Conservation (phyloP, 2,888 invertebrate species). For the Diarsia rubi region DNA sequence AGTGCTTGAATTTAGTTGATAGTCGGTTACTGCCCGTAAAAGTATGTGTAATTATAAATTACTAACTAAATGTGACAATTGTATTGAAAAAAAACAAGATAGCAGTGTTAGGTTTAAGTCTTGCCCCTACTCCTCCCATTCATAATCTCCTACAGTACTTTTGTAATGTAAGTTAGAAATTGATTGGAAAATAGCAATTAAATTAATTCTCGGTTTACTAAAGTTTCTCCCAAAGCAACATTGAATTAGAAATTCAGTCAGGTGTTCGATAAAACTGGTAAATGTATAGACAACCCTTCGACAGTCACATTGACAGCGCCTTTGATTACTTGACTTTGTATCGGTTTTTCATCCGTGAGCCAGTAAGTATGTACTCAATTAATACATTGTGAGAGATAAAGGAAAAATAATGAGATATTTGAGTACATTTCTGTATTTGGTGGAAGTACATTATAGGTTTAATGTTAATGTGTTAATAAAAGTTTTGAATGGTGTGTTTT, state of each 20-base stretch:
- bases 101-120: background rate
- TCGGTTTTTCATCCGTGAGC: background rate
- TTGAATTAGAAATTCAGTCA: conserved; percentile 29
- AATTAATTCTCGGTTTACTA: background rate
- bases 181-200: background rate
- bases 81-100: background rate
- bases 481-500: background rate
- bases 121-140: background rate
- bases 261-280: conserved; percentile 14
- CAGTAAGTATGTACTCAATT: background rate
- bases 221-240: conserved; percentile 23
- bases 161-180: background rate
- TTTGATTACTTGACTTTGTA: conserved; percentile 32
- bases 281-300: conserved; percentile 23
- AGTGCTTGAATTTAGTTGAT: background rate
- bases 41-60: too few species aligned
- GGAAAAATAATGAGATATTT: background rate
- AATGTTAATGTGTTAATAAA: conserved; percentile 7
- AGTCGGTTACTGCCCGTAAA: background rate
- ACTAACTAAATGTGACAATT: too few species aligned
- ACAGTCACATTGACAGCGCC: conserved; percentile 29
- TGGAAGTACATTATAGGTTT: background rate
- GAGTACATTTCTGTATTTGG: background rate
- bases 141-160: background rate
- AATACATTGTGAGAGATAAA: conserved; percentile 16